Conservation (phyloP, 2,888 invertebrate genomes). For the Aleiodes alternator region DNA sequence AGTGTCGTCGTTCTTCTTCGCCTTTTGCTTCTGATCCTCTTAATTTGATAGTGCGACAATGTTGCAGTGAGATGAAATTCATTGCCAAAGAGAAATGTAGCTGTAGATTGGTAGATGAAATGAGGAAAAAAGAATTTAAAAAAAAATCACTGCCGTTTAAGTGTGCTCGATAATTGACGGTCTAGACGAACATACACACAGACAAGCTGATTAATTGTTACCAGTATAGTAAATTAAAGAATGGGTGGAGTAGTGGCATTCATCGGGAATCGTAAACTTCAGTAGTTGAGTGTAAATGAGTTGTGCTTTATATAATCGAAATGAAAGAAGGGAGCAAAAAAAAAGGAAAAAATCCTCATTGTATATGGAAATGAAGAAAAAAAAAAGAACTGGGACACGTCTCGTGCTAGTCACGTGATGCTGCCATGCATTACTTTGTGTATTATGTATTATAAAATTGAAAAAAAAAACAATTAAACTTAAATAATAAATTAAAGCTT, state of each 20-base stretch:
- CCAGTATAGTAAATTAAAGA: not conserved
- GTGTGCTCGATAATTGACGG: slow-evolving; percentile 8
- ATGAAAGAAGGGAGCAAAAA: not conserved
- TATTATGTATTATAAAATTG: slow-evolving; percentile 1
- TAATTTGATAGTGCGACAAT: no score
- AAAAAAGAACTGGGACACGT: not conserved
- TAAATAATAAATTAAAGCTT: slow-evolving; percentile 3
- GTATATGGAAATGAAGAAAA: slow-evolving; percentile 2
- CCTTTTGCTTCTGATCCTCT: no score
- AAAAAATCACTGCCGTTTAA: not conserved
- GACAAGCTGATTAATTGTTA: slow-evolving; percentile 12
- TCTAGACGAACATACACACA: slow-evolving; percentile 6
- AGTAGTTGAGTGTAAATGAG: slow-evolving; percentile 18
- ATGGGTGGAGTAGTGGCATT: slow-evolving; percentile 8
- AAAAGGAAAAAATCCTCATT: slow-evolving; percentile 11
- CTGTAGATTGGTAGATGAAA: not conserved
- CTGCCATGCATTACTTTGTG: not conserved
- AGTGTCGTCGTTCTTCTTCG: no score
- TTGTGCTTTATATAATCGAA: slow-evolving; percentile 25
- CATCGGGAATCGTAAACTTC: not conserved
- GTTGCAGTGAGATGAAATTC: not conserved
- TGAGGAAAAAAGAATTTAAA: not conserved
- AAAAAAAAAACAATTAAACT: not conserved
- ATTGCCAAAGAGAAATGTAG: not conserved
- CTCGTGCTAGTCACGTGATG: slow-evolving; percentile 21